Base-by-base conservation (phyloP, 2,113 vertebrate species). In the Coracopsis vasa region DNA sequence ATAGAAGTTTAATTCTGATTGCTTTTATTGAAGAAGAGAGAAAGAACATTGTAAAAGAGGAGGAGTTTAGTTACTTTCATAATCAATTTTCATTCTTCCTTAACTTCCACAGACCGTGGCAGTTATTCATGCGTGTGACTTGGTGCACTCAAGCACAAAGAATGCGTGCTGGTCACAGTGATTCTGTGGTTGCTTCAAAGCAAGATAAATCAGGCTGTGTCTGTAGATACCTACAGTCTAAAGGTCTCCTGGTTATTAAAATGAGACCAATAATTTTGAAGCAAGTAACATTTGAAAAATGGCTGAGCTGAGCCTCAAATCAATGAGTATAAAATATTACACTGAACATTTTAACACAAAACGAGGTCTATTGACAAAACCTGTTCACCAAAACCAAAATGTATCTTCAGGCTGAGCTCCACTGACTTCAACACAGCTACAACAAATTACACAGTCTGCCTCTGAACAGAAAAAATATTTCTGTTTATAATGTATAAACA, bases 161-260 rank as follows among this genome's bases (percentile, higher is more conserved):
- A 75, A 67, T 18, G 48, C 2, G 0, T 0, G 0, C 56, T 25
- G 16, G 42, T 91, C 69, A 37, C 64, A 41, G 47, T 53, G 54
- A 58, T 67, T 81, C 77, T 89, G 31, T 41, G 74, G n/a, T 23
- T 93, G 54, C 54, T 92, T 88, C 74, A 69, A 60, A 75, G 87
- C 70, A 62, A 24, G 53, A 70, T 82, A 84, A 89, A 93, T 89
- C 87, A 81, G 65, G 21, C 62, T 78, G 2, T 84, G 86, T 50
- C 54, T 81, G 71, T 60, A 90, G 48, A 83, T 86, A n/a, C 20
- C 75, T 47, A 44, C 65, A 79, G 53, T 65, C 53, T 85, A 79
- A 91, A 95, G n/a, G 44, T 70, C 21, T 94, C 18, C 56, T 65
- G 35, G 65, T 72, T 60, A 85, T 69, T 82, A 82, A 95, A 92